Evolutionary conservation across 2,113 vertebrate species (phyloP), one percentile per base, ranked within the genome.

Genomic region (Bujurquina vittata): DNA sequence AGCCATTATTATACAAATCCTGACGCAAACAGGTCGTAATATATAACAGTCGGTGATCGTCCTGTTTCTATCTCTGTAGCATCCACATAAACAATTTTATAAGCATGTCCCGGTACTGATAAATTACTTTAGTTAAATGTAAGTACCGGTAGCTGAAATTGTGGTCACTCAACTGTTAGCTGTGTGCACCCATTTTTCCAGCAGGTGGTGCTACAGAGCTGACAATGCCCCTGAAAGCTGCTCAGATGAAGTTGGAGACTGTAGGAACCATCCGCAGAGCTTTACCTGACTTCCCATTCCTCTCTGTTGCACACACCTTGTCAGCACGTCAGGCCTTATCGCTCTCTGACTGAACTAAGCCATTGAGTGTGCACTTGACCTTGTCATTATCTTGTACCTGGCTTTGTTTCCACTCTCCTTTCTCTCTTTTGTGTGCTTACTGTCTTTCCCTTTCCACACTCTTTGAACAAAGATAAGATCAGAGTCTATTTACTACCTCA

Each of bases 291-390:
- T 89, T 90, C 83, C 73, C 76, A 23, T 80, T 87, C 86, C 92
- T 88, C 84, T 87, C 67, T 82, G 86, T 65, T 88, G 85, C 84
- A 80, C 90, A 91, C 89, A 90, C 86, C 87, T 88, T 94, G 94
- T 94, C 91, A 92, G 89, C 91, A 83, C 84, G 86, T 84, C 72
- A 54, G 91, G 81, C 76, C 90, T 94, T 94, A 92, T 91, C 94
- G 81, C 86, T 85, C 62, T 80, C 59, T 72, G 31, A 78, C 89
- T 94, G 92, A 95, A 92, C 87, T 87, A 88, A 88, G 83, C 87
- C 86, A 89, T 92, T 92, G 89, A 95, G 83, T 59, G 17, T 73
- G 89, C 91, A 90, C 91, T 95, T 95, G 94, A 94, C 92, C 95
- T 94, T 93, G 92, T 93, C 87, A 93, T 86, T 89, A 91, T 91